Evolutionary conservation across 2,888 invertebrate species (phyloP), one percentile per base, ranked within the genome.

Genomic region (Muscina levida): DNA sequence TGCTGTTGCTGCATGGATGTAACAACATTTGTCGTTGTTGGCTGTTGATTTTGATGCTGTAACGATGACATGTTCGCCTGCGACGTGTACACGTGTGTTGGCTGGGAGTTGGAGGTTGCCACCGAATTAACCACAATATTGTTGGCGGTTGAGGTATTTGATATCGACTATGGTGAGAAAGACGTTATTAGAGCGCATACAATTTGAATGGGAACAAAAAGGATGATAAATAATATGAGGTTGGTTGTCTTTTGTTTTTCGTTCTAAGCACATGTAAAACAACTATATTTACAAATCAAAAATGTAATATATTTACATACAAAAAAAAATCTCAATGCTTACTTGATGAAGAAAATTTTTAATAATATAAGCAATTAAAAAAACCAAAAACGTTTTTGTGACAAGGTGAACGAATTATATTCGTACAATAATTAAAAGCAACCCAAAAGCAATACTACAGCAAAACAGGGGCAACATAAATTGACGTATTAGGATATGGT

Each of bases 71-170:
- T 85, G 85, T 86, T 87, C 76, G 87, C 83, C 83, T 87, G 87
- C 74, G 85, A 84, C 65, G 86, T 87, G 75, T 87, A 88, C 48
- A 87, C 84, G 82, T 87, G 88, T 77, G 87, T 88, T 56, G 86
- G 82, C 73, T 85, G 84, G 56, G 90, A 86, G 85, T 88, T 89
- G 78, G 88, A 87, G 80, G 87, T 86, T 65, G 89, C 88, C 79
- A 90, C 89, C 75, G 91, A 90, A 86, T 91, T 90, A 39, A 90
- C 90, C 83, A 91, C 88, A 80, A 91, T 89, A 85, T 87, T 91
- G 83, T 88, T 90, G 56, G 77, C 77, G 31, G 74, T 81, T 77
- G 81, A 81, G 81, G 81, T 81, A 81, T 81, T 81, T 77, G 81
- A 81, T 75, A 81, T 81, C 37, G 81, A 81, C 81, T 81, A 22